Base-by-base conservation (phyloP, 2,113 vertebrate genomes). In the Saguinus imperator region DNA sequence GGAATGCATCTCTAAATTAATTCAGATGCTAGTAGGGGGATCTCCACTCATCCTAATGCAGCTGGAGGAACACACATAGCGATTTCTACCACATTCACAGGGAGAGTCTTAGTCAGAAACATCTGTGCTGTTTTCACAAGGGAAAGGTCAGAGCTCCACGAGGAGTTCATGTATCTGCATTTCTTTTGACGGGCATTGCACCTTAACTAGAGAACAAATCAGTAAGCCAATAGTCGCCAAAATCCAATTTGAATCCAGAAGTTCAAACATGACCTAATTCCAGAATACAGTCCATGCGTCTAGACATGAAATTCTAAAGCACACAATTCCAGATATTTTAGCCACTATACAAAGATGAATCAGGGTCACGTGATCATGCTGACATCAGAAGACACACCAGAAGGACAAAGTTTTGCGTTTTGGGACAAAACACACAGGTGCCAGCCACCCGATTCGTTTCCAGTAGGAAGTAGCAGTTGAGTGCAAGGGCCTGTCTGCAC, bases 21-120 rank as follows among this genome's bases (percentile, higher is more conserved):
- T 1, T 3, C 13, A 29, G 66, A 35, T 27, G 1, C 1, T 0
- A 29, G 2, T 13, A 14, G 1, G 1, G 29, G 57, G 25, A 11
- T 3, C 6, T 43, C 9, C 1, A 3, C 27, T 64, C 14, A 11
- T 35, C 18, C 4, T 18, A 5, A 27, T 3, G 20, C 18, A 61
- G n/a, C 86, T 50, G 4, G 37, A 50, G 4, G 37, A 50, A 61
- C 40, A n/a, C 75, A 18, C 8, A 3, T 0, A 12, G 50, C 29
- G 48, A 20, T 13, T 6, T 16, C 32, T 5, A n/a, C 10, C 12
- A 0, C 29, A 21, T 58, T 27, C n/a, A 70, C 70, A 32, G 58
- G 52, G 18, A 45, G 82, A 50, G 4, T 43, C 87, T 9, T 1
- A 45, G 25, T 61, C 43, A 43, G 48, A 66, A 23, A 4, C 2